A percentile compares a stretch with the other conserved stretches of the same genome.
Conservation (phyloP, 1,140 invertebrate genomes). For the Zaprionus nigranus region DNA sequence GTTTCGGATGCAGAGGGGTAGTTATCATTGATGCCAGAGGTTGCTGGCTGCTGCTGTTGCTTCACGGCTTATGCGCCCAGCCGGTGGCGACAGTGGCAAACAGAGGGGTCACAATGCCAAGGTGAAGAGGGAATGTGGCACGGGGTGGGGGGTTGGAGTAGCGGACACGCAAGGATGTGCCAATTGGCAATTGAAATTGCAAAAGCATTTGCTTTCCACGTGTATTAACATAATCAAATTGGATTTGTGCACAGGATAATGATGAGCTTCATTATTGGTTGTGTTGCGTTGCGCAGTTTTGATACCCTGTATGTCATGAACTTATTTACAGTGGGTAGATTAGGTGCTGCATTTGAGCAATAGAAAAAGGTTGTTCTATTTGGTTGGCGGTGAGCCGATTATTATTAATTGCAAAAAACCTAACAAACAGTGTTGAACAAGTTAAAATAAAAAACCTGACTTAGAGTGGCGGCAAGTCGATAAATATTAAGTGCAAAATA, state of each 20-base stretch:
- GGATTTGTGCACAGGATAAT: slow-evolving; percentile 83
- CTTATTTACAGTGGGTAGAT: neutral
- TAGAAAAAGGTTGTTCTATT: neutral
- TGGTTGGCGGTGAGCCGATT: too few relatives aligned
- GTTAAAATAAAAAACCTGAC: too few relatives aligned
- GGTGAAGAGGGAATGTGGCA: neutral
- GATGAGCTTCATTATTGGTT: slow-evolving; percentile 82
- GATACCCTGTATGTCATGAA: slow-evolving; percentile 16
- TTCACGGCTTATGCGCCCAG: slow-evolving; percentile 19
- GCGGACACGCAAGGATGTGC: slow-evolving; percentile 54
- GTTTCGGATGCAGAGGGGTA: neutral
- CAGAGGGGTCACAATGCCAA: neutral
- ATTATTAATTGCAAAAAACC: too few relatives aligned
- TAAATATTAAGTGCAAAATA: too few relatives aligned
- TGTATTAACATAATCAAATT: slow-evolving; percentile 84
- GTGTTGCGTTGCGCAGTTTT: slow-evolving; percentile 53
- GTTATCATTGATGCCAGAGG: slow-evolving; percentile 5
- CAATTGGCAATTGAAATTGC: slow-evolving; percentile 81
- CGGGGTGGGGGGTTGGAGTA: neutral
- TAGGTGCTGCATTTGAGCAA: neutral
- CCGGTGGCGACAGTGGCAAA: neutral
- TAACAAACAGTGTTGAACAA: too few relatives aligned
- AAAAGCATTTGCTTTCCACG: slow-evolving; percentile 83
- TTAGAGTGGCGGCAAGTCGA: too few relatives aligned
- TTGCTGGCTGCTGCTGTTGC: slow-evolving; percentile 9